These are phyloP conservation scores for Barbus barbus DNA, from an alignment of 2,113 vertebrate species.

Conservation along the genomic window DNA sequence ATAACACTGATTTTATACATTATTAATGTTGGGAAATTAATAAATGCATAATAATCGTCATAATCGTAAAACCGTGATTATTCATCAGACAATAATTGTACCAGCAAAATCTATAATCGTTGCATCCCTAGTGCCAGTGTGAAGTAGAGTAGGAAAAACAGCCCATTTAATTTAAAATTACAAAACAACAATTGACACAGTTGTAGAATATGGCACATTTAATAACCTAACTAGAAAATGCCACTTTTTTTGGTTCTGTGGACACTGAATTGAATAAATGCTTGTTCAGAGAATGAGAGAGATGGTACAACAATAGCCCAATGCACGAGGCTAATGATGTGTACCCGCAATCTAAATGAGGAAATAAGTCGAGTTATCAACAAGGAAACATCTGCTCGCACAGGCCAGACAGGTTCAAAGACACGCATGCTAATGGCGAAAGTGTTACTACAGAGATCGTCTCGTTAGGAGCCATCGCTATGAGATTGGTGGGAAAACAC, in stretches of 20 bases:
- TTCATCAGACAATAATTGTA: too few relatives aligned
- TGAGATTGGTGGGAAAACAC: neutral
- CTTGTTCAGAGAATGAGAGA: neutral
- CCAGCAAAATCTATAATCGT: too few relatives aligned
- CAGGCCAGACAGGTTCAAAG: conserved; percentile 16
- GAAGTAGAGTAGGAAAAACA: neutral
- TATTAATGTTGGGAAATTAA: too few relatives aligned
- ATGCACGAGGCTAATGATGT: neutral
- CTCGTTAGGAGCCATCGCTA: neutral
- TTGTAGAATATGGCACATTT: neutral
- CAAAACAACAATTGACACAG: neutral
- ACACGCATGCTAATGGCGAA: neutral
- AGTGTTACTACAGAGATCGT: neutral
- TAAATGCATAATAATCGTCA: too few relatives aligned
- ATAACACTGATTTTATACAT: too few relatives aligned
- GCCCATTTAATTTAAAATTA: neutral
- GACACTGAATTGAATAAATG: neutral
- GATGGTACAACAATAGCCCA: conserved; percentile 13
- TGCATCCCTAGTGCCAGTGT: neutral
- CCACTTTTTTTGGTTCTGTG: neutral
- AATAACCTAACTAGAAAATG: neutral
- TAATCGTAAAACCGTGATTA: too few relatives aligned
- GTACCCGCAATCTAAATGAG: conserved; percentile 30
- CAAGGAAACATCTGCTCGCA: conserved; percentile 51
- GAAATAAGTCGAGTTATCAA: conserved; percentile 46